Evolutionary conservation across 2,797 vertebrate genomes (phyloP), one percentile per base, ranked within the genome.

Genomic region (Arrhamphus sclerolepis): DNA sequence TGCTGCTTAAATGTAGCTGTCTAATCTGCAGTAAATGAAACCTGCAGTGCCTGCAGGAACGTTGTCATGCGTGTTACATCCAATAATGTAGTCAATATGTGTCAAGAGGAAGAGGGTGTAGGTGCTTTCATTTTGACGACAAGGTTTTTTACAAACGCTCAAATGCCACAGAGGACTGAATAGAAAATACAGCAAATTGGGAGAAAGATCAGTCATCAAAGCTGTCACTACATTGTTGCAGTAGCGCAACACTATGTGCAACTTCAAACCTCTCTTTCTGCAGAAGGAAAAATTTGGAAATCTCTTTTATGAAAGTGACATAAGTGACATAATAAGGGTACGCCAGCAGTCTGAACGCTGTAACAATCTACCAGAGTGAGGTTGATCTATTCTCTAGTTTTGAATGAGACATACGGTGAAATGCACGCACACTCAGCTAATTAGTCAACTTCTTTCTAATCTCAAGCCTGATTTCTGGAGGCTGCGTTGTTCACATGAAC

Each of bases 31-130:
- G 58, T 38, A 31, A 62, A 81, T 82, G 76, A 58, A 20, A 66
- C 71, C 73, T 57, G 72, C 78, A 81, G 83, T 46, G 75, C 62
- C 72, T 62, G 64, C 50, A 72, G 77, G 52, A 65, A 75, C n/a
- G n/a, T 47, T 52, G 46, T 62, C 69, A 49, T 57, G 72, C 48
- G 24, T 52, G 73, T 82, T 75, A 57, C 50, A 57, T 46, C 49
- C 34, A 48, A 22, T 26, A 60, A 62, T 21, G 21, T 26, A 41
- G 62, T 59, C 59, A 62, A 77, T 50, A 52, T 43, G 53, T 50
- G 51, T 64, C 20, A 18, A 62, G 58, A n/a, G 18, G 57, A 10
- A n/a, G 7, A 9, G 18, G 47, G 8, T 10, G 17, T 39, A 7
- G 16, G 22, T 14, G 19, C 22, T 63, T 41, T 63, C 5, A 16